Evolutionary conservation across 2,888 invertebrate genomes (phyloP).

Genomic region (Watsonalla cultraria): DNA sequence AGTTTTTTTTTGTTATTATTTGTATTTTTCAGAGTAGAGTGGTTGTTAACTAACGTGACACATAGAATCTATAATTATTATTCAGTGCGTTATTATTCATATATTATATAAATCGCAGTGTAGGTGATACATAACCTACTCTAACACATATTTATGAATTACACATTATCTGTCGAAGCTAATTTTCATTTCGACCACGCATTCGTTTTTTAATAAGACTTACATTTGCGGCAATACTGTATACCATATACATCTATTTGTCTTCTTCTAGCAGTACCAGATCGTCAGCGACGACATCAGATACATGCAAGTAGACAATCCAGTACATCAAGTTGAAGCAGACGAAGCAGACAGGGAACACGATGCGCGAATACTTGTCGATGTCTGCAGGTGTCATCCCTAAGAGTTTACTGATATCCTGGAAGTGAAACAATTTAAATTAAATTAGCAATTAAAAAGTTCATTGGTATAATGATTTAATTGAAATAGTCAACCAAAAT

Average conservation of each 20-base stretch:
- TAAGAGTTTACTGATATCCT: constrained; percentile 91
- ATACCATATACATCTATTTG: constrained; percentile 19
- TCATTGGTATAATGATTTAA: no score
- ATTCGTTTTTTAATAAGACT: background rate
- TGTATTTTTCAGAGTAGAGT: no score
- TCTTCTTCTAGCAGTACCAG: constrained; percentile 84
- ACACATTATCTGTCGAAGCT: no score
- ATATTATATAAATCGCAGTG: no score
- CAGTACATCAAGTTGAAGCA: constrained; percentile 98
- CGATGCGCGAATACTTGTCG: constrained; percentile 97
- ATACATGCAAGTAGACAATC: constrained; percentile 96
- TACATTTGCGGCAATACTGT: constrained; percentile 6
- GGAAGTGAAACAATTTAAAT: constrained; percentile 12
- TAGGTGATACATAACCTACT: no score
- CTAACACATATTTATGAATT: no score
- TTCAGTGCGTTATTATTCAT: no score
- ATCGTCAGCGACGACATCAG: constrained; percentile 94
- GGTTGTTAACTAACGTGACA: background rate
- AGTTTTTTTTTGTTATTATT: no score
- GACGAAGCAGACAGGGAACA: constrained; percentile 97
- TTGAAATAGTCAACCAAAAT: no score
- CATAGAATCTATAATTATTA: background rate
- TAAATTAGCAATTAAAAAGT: background rate
- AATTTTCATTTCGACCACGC: background rate
- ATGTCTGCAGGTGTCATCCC: constrained; percentile 96